Evolutionary conservation across 1,140 invertebrate species (phyloP).

Genomic region (Tetraneura akinire): DNA sequence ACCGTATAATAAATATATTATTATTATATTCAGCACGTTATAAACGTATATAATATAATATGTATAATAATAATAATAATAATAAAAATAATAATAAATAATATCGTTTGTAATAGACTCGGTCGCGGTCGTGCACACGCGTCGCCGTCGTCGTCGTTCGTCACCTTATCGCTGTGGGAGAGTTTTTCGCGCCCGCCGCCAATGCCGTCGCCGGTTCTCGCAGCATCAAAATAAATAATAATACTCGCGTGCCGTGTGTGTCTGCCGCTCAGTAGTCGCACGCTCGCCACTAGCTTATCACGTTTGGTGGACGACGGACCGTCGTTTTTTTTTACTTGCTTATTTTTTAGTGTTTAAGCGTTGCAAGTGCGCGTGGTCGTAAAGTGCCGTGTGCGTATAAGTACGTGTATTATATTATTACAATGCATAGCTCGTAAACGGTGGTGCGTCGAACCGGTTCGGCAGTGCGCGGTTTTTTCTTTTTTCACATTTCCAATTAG

Average conservation of each 20-base stretch:
- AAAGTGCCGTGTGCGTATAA: background rate
- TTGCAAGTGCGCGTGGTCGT: constrained; percentile 3
- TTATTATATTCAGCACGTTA: too few species aligned
- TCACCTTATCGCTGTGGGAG: constrained; percentile 15
- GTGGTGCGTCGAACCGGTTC: background rate
- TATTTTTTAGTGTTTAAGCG: background rate
- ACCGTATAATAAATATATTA: too few species aligned
- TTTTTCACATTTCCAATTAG: background rate
- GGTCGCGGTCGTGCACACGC: background rate
- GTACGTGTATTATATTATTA: background rate
- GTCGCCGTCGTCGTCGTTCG: too few species aligned
- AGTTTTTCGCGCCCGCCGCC: background rate
- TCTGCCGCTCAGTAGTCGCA: background rate
- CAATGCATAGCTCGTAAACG: background rate
- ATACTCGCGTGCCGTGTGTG: background rate
- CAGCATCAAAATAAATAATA: constrained; percentile 9
- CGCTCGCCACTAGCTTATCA: constrained; percentile 2
- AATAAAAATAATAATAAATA: too few species aligned
- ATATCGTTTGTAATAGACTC: background rate
- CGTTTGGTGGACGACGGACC: background rate
- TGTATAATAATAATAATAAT: too few species aligned
- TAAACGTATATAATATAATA: too few species aligned
- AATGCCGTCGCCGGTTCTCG: background rate
- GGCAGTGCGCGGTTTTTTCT: too few species aligned
- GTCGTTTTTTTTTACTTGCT: too few species aligned